Evolutionary conservation across 2,797 vertebrate genomes (phyloP).

Genomic region (Sitta carolinensis): DNA sequence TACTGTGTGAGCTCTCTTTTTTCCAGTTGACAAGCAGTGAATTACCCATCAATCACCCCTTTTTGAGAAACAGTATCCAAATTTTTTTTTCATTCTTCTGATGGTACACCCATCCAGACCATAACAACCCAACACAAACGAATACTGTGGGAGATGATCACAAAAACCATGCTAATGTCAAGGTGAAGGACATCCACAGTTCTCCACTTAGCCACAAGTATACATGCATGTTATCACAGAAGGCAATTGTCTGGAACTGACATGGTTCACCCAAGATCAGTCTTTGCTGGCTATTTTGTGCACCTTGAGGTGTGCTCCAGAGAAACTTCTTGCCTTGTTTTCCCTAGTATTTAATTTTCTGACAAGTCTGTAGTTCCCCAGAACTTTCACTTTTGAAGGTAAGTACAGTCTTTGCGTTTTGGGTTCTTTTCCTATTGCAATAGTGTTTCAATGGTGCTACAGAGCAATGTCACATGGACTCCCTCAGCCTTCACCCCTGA

Average conservation of each 20-base stretch:
- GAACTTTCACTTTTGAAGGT: neutral
- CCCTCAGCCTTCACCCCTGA: too few species aligned
- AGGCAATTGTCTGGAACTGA: rapidly evolving
- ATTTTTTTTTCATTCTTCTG: neutral
- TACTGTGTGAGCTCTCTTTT: neutral
- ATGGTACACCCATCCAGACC: neutral
- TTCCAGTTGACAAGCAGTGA: neutral
- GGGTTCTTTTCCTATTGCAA: neutral
- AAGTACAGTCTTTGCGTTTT: neutral
- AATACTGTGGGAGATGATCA: neutral
- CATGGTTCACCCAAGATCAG: neutral
- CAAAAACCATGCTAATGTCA: neutral
- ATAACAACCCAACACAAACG: neutral
- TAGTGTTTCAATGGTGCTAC: neutral
- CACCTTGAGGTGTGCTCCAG: neutral
- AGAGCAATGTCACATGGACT: neutral
- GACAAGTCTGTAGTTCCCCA: neutral
- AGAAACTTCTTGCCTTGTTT: neutral
- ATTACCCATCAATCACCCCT: too few species aligned
- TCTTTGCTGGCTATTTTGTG: neutral
- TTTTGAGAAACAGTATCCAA: neutral
- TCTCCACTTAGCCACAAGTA: neutral
- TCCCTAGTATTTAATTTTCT: neutral
- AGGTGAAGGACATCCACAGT: neutral
- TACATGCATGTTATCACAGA: too few species aligned